Evolutionary conservation across 92 coral and sea anemone species (phyloP).

Genomic region (Ricordea florida): DNA sequence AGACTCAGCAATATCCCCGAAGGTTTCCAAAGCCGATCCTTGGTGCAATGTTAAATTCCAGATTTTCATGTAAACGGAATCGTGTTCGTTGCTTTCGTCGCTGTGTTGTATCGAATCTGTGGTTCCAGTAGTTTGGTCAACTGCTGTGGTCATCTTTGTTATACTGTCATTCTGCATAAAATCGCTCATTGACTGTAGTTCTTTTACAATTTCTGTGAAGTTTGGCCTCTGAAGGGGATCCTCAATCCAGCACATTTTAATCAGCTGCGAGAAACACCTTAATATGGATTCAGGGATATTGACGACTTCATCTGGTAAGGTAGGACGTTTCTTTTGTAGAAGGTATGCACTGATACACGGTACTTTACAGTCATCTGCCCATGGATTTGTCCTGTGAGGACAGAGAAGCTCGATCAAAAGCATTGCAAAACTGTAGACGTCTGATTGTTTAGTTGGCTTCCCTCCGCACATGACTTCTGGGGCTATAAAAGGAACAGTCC

Average conservation of each 20-base stretch:
- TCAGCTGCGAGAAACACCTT: neutral
- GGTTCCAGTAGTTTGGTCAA: too few relatives aligned
- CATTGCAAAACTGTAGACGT: slow-evolving; percentile 43
- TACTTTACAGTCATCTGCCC: slow-evolving; percentile 14
- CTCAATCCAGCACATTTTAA: slow-evolving; percentile 1
- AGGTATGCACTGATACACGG: slow-evolving; percentile 6
- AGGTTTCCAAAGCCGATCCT: too few relatives aligned
- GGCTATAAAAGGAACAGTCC: slow-evolving; percentile 46
- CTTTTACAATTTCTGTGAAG: neutral
- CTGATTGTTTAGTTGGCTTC: slow-evolving; percentile 11
- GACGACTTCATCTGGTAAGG: neutral
- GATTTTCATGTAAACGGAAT: too few relatives aligned
- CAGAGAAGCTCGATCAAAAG: slow-evolving; percentile 14
- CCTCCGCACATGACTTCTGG: slow-evolving; percentile 30
- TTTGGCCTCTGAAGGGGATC: slow-evolving; percentile 2
- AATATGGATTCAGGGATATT: neutral
- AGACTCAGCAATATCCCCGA: too few relatives aligned
- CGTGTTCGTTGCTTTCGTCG: too few relatives aligned
- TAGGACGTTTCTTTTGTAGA: slow-evolving; percentile 7
- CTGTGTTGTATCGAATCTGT: too few relatives aligned
- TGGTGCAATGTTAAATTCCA: too few relatives aligned
- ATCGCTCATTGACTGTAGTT: too few relatives aligned
- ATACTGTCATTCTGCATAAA: too few relatives aligned
- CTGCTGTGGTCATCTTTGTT: too few relatives aligned
- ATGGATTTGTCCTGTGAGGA: slow-evolving; percentile 35